Evolutionary conservation across 2,797 vertebrate genomes (phyloP).

Genomic region (Rhinophrynus dorsalis): DNA sequence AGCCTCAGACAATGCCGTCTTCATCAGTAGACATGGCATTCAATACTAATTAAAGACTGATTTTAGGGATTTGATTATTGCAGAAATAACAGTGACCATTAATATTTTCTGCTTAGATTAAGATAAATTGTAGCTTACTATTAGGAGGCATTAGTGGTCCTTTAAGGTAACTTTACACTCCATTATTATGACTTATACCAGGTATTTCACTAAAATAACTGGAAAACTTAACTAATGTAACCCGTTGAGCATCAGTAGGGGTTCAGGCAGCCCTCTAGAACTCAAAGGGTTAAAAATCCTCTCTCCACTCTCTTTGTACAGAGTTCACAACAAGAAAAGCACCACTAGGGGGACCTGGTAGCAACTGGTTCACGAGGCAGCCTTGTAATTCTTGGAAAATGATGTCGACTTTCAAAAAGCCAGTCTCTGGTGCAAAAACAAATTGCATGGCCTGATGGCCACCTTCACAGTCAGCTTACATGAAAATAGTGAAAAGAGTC

Average conservation of each 20-base stretch:
- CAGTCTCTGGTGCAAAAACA: conserved; percentile 55
- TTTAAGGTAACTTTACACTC: conserved; percentile 35
- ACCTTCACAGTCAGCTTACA: conserved; percentile 59
- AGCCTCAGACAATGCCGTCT: too few species aligned
- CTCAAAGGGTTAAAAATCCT: too few species aligned
- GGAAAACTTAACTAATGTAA: not conserved
- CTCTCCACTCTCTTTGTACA: not conserved
- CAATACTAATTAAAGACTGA: too few species aligned
- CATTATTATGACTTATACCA: conserved; percentile 5
- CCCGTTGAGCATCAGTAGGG: too few species aligned
- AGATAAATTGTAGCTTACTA: too few species aligned
- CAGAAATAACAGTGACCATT: too few species aligned
- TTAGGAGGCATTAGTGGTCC: too few species aligned
- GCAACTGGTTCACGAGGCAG: conserved; percentile 55
- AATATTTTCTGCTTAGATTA: too few species aligned
- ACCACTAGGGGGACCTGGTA: conserved; percentile 43
- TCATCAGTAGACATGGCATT: too few species aligned
- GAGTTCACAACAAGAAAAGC: conserved; percentile 22
- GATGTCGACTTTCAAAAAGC: conserved; percentile 23
- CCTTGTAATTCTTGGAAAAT: conserved; percentile 46
- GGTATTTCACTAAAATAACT: not conserved
- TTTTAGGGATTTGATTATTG: too few species aligned
- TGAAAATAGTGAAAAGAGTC: conserved; percentile 54
- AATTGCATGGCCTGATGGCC: conserved; percentile 54
- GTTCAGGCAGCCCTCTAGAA: too few species aligned